phyloP scores from a whole-genome alignment of 2,113 vertebrate genomes.

The Lanius collurio region DNA sequence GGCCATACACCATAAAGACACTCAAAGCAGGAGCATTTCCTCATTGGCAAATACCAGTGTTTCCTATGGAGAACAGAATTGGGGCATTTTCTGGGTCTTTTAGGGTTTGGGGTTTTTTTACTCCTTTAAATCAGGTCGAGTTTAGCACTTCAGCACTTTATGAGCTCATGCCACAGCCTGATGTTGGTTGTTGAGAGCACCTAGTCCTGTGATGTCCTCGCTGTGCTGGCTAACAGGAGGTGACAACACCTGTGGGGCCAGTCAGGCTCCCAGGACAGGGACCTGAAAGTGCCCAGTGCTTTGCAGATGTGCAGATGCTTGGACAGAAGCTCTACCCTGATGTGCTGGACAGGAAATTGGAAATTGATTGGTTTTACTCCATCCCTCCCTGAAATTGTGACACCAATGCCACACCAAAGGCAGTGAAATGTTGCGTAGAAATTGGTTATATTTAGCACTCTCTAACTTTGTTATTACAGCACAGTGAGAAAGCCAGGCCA shows the following conservation, averaged over 20 bases:
- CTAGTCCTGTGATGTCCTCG: fast-evolving
- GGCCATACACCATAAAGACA: background rate
- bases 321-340: background rate
- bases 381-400: background rate
- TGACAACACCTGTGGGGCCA: background rate
- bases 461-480: background rate
- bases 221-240: background rate
- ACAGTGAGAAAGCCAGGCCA: background rate
- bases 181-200: background rate
- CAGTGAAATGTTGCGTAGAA: background rate
- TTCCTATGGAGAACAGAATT: background rate
- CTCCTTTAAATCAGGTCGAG: background rate
- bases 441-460: background rate
- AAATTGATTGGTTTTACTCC: background rate
- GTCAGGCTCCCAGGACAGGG: background rate
- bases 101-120: fast-evolving
- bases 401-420: background rate
- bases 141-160: background rate
- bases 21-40: background rate
- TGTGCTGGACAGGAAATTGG: background rate
- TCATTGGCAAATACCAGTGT: background rate
- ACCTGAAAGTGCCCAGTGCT: background rate
- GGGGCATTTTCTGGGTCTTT: background rate
- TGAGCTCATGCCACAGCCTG: background rate
- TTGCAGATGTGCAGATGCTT: background rate